Conservation (phyloP, 64 coral and sea anemone genomes). For the Stichodactyla mertensii region DNA sequence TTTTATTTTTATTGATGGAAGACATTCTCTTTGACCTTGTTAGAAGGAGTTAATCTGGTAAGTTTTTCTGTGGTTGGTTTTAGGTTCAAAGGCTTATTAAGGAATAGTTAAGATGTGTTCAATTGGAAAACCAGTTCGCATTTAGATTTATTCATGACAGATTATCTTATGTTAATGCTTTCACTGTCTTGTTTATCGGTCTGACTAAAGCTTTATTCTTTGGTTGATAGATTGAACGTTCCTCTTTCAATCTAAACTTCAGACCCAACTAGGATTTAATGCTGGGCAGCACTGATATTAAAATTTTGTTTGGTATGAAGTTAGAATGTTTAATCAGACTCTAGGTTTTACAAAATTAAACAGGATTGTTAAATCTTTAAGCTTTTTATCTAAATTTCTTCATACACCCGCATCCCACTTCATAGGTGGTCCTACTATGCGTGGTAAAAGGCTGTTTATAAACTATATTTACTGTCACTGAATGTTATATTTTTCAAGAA, state of each 20-base stretch:
- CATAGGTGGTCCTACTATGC: not conserved
- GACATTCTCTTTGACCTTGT: not conserved
- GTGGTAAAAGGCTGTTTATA: not conserved
- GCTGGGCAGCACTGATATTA: not conserved
- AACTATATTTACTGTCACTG: not conserved
- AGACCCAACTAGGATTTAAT: not conserved
- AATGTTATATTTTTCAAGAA: not conserved
- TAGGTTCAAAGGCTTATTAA: not conserved
- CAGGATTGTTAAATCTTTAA: not conserved
- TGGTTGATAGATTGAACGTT: not conserved
- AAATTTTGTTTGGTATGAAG: too few relatives aligned
- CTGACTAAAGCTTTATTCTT: not conserved
- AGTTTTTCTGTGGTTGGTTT: not conserved
- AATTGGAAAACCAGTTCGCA: not conserved
- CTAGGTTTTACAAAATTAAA: too few relatives aligned
- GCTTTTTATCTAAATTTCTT: not conserved
- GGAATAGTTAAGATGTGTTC: not conserved
- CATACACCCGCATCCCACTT: not conserved
- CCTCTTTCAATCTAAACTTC: not conserved
- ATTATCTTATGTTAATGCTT: not conserved
- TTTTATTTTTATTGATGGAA: not conserved
- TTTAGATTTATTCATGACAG: not conserved
- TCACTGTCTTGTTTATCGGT: not conserved
- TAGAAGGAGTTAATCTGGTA: not conserved
- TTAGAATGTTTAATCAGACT: too few relatives aligned